Base-by-base conservation (phyloP, 2,888 invertebrate species). In the Myopa testacea region DNA sequence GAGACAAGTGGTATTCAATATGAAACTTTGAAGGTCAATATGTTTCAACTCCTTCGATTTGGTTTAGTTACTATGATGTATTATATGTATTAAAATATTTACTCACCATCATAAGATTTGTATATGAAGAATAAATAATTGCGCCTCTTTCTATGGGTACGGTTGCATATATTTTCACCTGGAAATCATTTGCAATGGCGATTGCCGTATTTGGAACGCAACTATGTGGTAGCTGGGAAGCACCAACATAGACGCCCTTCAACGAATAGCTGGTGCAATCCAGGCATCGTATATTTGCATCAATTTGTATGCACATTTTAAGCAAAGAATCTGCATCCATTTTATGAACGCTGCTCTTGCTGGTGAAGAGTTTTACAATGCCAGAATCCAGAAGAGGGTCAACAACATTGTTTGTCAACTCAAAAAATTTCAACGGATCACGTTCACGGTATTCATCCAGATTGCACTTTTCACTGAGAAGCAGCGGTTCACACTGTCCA, bases 121-220 rank as follows among this genome's bases (percentile, higher is more conserved):
- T 92, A 84, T 95, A 95, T 84, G 94, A 94, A 84, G 93, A 93
- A 84, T 91, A 92, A 84, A 95, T 92, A 0, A 91, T 85, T 4
- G 92, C 91, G 6, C 92, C 93, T 77, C 91, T 90, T 80, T 90
- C 89, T 60, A 95, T 93, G 60, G 92, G 90, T 0, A 90, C 87
- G 75, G 93, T 92, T 0, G 95, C 94, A 82, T 93, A 93, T 14
- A 95, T 91, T 12, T 92, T 92, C 84, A 96, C 90, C 78, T 91
- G 86, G 84, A 93, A 93, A 80, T 91, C 90, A 81, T 94, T 93
- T 84, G 94, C 93, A n/a, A 95, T 92, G 0, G 94, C 91, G 81
- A 95, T 90, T 83, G 94, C 93, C 0, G 94, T 94, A 85, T 95
- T 95, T 19, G 92, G 92, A n/a, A 92, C 89, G 86, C 96, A 96